A percentile compares a stretch with the other conserved stretches of the same genome.
phyloP scores from a whole-genome alignment of 1,140 invertebrate species.

The Diprion similis region DNA sequence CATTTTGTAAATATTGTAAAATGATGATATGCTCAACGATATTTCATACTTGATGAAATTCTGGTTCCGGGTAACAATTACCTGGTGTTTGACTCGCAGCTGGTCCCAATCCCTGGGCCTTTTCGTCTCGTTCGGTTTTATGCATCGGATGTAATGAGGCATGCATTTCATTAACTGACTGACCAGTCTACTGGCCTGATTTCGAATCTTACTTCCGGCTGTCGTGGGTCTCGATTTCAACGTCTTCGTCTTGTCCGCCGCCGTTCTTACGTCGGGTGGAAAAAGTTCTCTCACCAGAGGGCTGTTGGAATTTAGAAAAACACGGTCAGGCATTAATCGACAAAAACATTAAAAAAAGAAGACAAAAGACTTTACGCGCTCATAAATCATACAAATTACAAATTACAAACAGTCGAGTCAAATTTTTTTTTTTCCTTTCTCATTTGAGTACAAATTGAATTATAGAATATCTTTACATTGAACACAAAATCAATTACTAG shows the following conservation, averaged over 20 bases:
- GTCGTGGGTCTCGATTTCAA: constrained; percentile 73
- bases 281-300: constrained; percentile 70
- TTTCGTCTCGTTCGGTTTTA: constrained; percentile 83
- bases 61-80: constrained; percentile 10
- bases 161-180: constrained; percentile 75
- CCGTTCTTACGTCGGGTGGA: constrained; percentile 64
- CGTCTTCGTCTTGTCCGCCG: constrained; percentile 51
- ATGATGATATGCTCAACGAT: no score
- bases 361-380: no score
- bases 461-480: no score
- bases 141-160: constrained; percentile 79
- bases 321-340: no score
- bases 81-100: constrained; percentile 67
- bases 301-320: constrained; percentile 47
- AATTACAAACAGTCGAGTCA: no score
- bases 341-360: no score
- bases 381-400: no score
- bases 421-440: no score
- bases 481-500: no score
- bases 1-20: constrained; percentile 21
- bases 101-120: constrained; percentile 76
- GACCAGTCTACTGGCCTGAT: constrained; percentile 76
- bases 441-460: no score
- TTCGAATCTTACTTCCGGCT: constrained; percentile 77
- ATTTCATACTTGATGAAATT: no score